Base-by-base conservation (phyloP, 2,888 invertebrate genomes). In the Allophyes oxyacanthae region DNA sequence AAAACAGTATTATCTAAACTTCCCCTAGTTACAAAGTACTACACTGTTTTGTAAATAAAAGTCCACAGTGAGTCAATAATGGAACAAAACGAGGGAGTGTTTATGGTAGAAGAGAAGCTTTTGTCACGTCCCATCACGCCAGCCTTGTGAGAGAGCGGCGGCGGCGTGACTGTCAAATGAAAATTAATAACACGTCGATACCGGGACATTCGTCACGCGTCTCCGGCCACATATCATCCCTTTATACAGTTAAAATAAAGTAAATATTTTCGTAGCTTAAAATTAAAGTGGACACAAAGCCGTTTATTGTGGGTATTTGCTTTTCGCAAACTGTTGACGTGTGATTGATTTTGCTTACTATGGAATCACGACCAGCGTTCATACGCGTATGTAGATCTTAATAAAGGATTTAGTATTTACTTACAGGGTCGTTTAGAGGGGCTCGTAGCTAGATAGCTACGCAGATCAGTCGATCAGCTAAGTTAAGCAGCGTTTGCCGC, bases 171-270 rank as follows among this genome's bases (percentile, higher is more conserved):
- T 85, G 83, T 83, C 83, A 86, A 89, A 89, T 89, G 88, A 89
- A 88, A 90, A 88, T 89, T 89, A 89, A 90, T 89, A 88, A 86
- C 85, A 64, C 70, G 64, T 72, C 70, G 75, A 80, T 83, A 75
- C 64, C 48, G 20, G 42, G 46, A 57, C 74, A 70, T 75, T 73
- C 64, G 75, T 72, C 70, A 64, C 67, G 56, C 58, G 56, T 53
- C 70, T 58, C 61, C 59, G 55, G 54, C 44, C 50, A 63, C 75
- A 70, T 44, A 64, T 72, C 75, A 67, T 55, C 49, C 55, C 15
- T 57, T 71, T 71, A 70, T 63, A 38, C 48, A 56, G 43, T 64
- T 50, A 34, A 63, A 67, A 62, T 36, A 45, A 50, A 64, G 56
- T 48, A 58, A 56, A 55, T 54, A 45, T 58, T 56, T 54, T 50